Evolutionary conservation across 2,888 invertebrate genomes (phyloP).

Genomic region (Nipponacmea schrenckii): DNA sequence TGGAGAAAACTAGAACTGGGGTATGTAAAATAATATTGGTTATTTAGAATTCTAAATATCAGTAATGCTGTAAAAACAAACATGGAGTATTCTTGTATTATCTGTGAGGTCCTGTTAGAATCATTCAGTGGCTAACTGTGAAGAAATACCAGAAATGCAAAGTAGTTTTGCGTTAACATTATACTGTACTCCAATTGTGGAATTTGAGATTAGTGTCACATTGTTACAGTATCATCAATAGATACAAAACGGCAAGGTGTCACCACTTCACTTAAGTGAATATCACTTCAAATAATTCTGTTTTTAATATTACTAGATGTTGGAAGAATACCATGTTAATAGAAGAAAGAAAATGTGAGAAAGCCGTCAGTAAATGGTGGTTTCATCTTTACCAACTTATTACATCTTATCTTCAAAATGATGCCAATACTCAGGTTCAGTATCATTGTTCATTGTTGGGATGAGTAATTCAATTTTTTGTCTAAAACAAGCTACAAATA

Average conservation of each 20-base stretch:
- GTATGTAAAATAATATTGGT: slow-evolving; percentile 29
- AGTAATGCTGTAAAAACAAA: neutral
- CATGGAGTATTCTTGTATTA: neutral
- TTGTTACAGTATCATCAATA: too few species aligned
- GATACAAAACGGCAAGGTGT: too few species aligned
- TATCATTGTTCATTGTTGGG: neutral
- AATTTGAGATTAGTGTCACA: too few species aligned
- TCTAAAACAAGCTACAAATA: neutral
- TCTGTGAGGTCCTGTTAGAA: too few species aligned
- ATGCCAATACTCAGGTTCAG: slow-evolving; percentile 2
- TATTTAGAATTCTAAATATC: slow-evolving; percentile 9
- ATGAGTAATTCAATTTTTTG: neutral
- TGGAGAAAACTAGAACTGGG: slow-evolving; percentile 92
- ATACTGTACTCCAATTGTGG: too few species aligned
- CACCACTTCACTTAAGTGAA: too few species aligned
- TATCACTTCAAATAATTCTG: too few species aligned
- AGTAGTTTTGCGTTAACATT: too few species aligned
- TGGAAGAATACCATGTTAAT: slow-evolving; percentile 87
- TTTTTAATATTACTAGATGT: slow-evolving; percentile 67
- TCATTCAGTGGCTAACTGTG: too few species aligned
- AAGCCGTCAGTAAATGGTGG: slow-evolving; percentile 87
- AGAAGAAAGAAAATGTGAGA: slow-evolving; percentile 69
- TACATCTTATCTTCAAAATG: slow-evolving; percentile 13
- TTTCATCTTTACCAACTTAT: slow-evolving; percentile 78
- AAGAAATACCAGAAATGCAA: too few species aligned